phyloP scores from a whole-genome alignment of 2,113 vertebrate species.

The Zosterops hypoxanthus region DNA sequence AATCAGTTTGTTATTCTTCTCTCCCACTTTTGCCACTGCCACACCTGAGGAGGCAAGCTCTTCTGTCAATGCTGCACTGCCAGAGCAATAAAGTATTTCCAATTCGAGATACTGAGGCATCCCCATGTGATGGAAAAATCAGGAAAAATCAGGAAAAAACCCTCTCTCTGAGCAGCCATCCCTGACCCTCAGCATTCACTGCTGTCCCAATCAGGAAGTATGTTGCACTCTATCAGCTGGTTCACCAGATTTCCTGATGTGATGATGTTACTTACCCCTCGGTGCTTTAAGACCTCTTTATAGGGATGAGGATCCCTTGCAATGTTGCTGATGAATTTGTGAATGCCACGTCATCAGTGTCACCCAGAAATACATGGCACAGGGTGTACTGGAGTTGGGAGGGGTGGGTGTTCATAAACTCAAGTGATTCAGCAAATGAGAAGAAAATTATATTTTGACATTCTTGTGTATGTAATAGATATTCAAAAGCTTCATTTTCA shows the following conservation, averaged over 20 bases:
- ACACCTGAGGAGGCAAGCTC: neutral
- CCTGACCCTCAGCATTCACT: neutral
- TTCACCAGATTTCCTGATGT: neutral
- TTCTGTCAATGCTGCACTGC: neutral
- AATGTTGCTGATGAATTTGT: neutral
- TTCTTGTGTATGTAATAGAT: neutral
- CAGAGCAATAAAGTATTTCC: neutral
- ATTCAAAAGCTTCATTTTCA: neutral
- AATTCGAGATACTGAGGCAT: neutral
- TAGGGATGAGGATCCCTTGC: neutral
- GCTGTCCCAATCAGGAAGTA: neutral
- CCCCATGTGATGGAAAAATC: fast-evolving
- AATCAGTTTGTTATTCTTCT: neutral
- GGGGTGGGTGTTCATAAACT: constrained; percentile 37
- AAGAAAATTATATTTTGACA: constrained; percentile 57
- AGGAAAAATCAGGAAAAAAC: neutral
- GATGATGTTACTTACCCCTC: neutral
- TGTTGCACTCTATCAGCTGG: neutral
- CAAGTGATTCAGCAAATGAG: constrained; percentile 17
- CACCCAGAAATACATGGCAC: constrained; percentile 2
- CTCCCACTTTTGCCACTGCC: neutral
- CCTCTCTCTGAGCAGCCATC: neutral
- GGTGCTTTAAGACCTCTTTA: neutral
- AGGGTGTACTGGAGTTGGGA: constrained; percentile 5
- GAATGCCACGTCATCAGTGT: neutral